Evolutionary conservation across 2,113 vertebrate species (phyloP).

Genomic region (Sitta europaea): DNA sequence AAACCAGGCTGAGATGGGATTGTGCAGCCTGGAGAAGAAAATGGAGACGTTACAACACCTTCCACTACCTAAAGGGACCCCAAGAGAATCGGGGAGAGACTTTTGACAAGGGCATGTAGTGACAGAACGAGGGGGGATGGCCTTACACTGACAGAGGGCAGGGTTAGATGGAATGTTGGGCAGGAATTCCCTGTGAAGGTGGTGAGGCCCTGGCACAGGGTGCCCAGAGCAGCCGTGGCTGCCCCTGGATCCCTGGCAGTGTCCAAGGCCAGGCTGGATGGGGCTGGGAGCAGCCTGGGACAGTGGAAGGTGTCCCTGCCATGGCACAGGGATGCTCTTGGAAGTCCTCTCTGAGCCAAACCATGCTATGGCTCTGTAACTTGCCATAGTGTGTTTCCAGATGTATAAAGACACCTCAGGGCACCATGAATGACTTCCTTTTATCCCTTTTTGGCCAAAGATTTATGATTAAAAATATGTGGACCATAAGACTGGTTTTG

Average conservation of each 20-base stretch:
- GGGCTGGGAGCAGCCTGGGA: neutral
- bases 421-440: neutral
- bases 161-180: neutral
- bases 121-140: neutral
- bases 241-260: neutral
- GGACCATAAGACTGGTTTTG: neutral
- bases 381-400: neutral
- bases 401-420: neutral
- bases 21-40: neutral
- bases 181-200: neutral
- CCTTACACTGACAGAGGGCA: neutral
- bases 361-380: neutral
- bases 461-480: neutral
- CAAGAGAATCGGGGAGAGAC: neutral
- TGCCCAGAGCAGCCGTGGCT: neutral
- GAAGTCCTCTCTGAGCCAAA: neutral
- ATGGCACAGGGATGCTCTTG: too few relatives aligned
- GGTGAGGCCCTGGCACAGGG: accelerated
- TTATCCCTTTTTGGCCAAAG: neutral
- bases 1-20: neutral
- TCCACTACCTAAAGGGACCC: neutral
- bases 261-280: accelerated
- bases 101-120: neutral
- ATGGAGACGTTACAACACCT: neutral
- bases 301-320: neutral